phyloP scores from a whole-genome alignment of 2,113 vertebrate genomes.

The Cavia porcellus region DNA sequence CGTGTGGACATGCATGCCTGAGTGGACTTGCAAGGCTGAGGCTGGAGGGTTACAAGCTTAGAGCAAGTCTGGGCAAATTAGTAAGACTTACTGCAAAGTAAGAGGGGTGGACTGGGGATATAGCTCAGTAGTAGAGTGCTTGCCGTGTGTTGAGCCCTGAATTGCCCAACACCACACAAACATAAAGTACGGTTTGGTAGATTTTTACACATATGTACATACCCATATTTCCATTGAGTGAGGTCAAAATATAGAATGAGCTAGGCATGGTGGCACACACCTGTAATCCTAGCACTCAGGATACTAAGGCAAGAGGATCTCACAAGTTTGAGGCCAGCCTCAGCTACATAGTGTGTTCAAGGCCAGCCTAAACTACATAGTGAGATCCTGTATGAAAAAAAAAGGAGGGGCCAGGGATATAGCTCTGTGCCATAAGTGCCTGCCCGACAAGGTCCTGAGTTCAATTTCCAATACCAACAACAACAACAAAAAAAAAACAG shows the following conservation, averaged over 20 bases:
- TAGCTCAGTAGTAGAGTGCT: not conserved
- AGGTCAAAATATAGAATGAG: conserved; percentile 29
- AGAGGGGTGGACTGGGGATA: not conserved
- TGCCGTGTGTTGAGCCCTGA: not conserved
- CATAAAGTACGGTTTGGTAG: not conserved
- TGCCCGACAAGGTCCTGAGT: no score
- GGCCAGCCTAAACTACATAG: not conserved
- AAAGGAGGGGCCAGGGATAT: no score
- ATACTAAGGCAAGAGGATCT: not conserved
- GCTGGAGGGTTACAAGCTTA: not conserved
- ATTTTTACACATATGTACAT: not conserved
- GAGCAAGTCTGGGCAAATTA: not conserved
- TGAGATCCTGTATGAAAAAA: not conserved
- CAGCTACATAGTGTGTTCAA: no score
- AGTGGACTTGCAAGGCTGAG: not conserved
- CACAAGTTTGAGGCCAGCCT: not conserved
- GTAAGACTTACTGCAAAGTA: not conserved
- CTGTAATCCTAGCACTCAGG: not conserved
- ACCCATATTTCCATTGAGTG: not conserved
- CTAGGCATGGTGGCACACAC: not conserved
- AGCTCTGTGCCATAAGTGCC: no score
- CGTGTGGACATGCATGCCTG: not conserved
- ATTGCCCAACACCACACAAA: not conserved
- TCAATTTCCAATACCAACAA: no score
- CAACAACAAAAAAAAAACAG: not conserved